Evolutionary conservation across 2,797 vertebrate species (phyloP).

Genomic region (Gambelia wislizenii): DNA sequence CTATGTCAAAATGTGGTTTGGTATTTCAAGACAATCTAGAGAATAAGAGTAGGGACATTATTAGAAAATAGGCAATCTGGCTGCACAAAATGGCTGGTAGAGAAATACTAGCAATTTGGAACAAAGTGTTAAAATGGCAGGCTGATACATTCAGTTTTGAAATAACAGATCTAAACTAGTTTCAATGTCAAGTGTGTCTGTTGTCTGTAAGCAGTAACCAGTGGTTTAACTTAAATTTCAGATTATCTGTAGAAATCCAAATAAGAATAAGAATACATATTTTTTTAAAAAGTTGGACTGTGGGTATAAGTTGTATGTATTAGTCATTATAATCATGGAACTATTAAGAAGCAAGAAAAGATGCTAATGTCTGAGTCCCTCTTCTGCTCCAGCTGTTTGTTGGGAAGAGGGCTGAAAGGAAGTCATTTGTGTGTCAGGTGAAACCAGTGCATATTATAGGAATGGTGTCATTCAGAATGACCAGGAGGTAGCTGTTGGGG

Average conservation of each 20-base stretch:
- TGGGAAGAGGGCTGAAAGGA: no score
- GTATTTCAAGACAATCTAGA: constrained; percentile 48
- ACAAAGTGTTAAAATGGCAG: not conserved
- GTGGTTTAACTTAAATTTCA: constrained; percentile 3
- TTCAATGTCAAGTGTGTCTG: not conserved
- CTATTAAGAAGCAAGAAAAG: no score
- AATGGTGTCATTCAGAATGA: not conserved
- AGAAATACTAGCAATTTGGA: not conserved
- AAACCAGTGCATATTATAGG: not conserved
- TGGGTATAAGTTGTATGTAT: not conserved
- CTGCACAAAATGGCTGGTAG: constrained; percentile 21
- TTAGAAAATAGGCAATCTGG: constrained; percentile 28
- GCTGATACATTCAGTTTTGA: not conserved
- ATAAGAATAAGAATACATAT: no score
- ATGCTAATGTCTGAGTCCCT: no score
- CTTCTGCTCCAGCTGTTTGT: no score
- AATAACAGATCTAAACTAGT: not conserved
- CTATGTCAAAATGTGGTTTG: constrained; percentile 55
- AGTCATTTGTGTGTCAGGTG: not conserved
- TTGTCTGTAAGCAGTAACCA: not conserved
- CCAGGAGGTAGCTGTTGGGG: no score
- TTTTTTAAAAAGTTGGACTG: not conserved
- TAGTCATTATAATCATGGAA: no score
- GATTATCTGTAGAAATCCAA: no score
- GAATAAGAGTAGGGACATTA: constrained; percentile 43